These are phyloP conservation scores for Tethya wilhelma DNA, from an alignment of 37 sponge, comb jelly and placozoan species.

Conservation along the genomic window DNA sequence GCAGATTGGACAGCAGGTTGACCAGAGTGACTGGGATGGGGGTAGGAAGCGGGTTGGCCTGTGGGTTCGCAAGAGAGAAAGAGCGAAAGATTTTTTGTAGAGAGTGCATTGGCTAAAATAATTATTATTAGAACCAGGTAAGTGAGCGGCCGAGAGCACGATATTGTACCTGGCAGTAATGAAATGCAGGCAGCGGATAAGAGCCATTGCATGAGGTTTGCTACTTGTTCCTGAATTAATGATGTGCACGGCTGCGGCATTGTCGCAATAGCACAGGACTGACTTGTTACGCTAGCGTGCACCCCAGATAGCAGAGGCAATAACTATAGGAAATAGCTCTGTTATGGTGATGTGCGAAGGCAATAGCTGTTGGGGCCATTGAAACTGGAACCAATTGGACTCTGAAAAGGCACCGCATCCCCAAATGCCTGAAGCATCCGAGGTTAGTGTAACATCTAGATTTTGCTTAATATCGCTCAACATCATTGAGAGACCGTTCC, in stretches of 20 bases:
- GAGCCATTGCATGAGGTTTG: background rate
- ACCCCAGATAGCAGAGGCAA: constrained; percentile 25
- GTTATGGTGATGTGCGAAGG: background rate
- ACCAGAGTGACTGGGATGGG: no score
- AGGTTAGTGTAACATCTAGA: no score
- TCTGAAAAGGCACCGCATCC: constrained; percentile 49
- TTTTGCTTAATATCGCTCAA: no score
- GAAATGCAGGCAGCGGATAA: constrained; percentile 23
- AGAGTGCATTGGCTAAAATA: no score
- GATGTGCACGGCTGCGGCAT: constrained; percentile 12
- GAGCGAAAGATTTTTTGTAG: no score
- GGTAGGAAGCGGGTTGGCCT: background rate
- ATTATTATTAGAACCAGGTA: constrained; percentile 1
- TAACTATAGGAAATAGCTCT: constrained; percentile 17
- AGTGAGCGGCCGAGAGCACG: background rate
- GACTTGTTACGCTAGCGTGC: background rate
- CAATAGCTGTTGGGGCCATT: constrained; percentile 10
- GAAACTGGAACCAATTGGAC: constrained; percentile 9
- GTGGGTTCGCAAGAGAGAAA: constrained; percentile 10
- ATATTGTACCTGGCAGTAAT: background rate
- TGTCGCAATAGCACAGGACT: constrained; percentile 10
- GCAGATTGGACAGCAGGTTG: no score
- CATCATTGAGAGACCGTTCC: no score
- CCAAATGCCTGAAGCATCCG: constrained; percentile 52
- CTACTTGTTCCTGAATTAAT: background rate